Evolutionary conservation across 1,140 invertebrate species (phyloP).

Genomic region (Microplitis demolitor): DNA sequence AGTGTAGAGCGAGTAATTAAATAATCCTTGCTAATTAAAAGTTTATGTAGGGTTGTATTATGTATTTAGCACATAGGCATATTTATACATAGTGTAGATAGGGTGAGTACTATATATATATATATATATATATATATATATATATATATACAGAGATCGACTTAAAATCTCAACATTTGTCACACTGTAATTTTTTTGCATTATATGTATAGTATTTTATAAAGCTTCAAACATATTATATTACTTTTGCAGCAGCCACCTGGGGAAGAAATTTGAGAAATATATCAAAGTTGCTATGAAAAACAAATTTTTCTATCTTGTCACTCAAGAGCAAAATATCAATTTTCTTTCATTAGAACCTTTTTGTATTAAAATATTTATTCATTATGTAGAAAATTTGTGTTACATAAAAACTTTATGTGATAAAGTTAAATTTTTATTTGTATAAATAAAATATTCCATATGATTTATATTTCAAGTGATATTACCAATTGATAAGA

Average conservation of each 20-base stretch:
- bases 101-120: background rate
- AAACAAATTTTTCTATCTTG: background rate
- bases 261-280: conserved; percentile 23
- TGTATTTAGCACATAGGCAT: background rate
- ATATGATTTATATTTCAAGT: no score
- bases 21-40: background rate
- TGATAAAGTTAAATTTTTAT: no score
- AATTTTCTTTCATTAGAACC: no score
- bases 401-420: no score
- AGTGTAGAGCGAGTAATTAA: background rate
- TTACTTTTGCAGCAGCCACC: conserved; percentile 32
- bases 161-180: background rate
- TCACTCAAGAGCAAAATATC: conserved; percentile 4
- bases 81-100: no score
- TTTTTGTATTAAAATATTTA: no score
- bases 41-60: background rate
- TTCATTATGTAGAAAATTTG: no score
- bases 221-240: conserved; percentile 33
- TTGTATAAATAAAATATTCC: no score
- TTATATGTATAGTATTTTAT: background rate
- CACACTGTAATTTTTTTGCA: background rate
- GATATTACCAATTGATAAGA: no score
- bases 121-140: no score
- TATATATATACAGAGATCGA: no score
- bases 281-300: conserved; percentile 13